phyloP scores from a whole-genome alignment of 2,797 vertebrate genomes.

The Characodon lateralis region DNA sequence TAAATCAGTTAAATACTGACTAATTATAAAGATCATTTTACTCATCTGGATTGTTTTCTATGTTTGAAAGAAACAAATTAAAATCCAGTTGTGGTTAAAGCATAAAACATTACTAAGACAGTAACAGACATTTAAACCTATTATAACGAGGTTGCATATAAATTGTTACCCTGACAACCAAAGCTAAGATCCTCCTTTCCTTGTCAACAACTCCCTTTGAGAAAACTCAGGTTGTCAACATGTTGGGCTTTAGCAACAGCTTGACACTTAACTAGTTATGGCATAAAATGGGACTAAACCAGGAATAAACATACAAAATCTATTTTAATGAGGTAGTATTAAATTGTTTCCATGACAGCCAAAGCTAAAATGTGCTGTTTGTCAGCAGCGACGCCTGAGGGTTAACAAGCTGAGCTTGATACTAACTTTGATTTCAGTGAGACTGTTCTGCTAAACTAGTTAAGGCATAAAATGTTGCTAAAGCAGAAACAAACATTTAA shows the following conservation, averaged over 20 bases:
- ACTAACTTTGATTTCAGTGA: no score
- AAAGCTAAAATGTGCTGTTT: no score
- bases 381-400: no score
- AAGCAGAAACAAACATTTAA: background rate
- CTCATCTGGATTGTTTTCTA: no score
- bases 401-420: no score
- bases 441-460: no score
- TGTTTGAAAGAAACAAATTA: no score
- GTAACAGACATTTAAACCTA: background rate
- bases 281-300: background rate
- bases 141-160: background rate
- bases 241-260: background rate
- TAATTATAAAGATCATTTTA: no score
- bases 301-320: no score
- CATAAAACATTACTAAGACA: background rate
- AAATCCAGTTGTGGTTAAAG: no score
- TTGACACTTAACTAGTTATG: background rate
- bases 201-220: background rate
- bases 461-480: background rate
- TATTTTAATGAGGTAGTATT: no score
- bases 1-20: no score
- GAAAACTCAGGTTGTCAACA: background rate
- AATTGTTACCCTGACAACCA: background rate
- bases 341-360: background rate
- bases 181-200: background rate